Conservation (phyloP, 2,113 vertebrate genomes). For the Bubo blakistoni region DNA sequence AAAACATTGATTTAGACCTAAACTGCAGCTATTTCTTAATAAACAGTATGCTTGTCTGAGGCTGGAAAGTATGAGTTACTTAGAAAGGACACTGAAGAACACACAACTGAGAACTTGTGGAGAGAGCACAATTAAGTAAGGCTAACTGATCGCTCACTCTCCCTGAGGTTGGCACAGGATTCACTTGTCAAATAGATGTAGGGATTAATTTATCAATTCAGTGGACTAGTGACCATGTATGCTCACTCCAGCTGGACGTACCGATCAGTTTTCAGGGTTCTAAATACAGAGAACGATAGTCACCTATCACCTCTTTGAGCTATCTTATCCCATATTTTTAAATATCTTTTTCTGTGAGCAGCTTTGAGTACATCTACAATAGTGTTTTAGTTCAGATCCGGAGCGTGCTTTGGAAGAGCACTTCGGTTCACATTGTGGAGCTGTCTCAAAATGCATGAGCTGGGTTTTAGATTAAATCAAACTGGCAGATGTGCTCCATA, state of each 20-base stretch:
- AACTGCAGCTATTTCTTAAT: not conserved
- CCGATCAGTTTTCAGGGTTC: not conserved
- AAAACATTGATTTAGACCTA: not conserved
- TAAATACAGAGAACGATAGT: not conserved
- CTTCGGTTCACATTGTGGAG: not conserved
- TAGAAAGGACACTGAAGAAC: not conserved
- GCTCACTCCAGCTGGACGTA: not conserved
- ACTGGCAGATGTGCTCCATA: not conserved
- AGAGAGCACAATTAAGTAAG: not conserved
- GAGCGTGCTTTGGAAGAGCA: not conserved
- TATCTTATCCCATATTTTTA: not conserved
- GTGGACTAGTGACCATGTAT: not conserved
- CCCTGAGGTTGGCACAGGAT: not conserved
- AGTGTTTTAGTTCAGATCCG: not conserved
- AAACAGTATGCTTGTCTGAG: not conserved
- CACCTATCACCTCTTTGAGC: not conserved
- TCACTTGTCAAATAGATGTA: not conserved
- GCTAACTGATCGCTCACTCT: not conserved
- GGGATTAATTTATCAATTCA: not conserved
- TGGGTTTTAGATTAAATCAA: not conserved
- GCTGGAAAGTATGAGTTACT: not conserved
- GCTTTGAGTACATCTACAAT: not conserved
- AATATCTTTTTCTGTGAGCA: not conserved
- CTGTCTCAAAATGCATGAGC: not conserved
- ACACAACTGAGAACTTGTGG: not conserved